Evolutionary conservation across 2,113 vertebrate species (phyloP).

Genomic region (Spea multiplicata): DNA sequence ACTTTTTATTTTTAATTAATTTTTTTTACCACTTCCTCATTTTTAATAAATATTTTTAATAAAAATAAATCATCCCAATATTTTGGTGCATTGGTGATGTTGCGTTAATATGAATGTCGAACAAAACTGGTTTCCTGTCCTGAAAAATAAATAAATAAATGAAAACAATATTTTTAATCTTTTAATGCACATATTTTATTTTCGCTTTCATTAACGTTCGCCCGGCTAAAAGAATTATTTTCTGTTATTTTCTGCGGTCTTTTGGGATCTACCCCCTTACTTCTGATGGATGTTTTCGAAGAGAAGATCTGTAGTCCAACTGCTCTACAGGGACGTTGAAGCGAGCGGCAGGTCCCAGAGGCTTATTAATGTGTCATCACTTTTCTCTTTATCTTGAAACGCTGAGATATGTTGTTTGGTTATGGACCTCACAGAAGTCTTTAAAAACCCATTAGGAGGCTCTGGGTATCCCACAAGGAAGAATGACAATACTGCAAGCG

Average conservation of each 20-base stretch:
- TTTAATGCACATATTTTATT: constrained; percentile 35
- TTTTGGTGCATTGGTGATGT: too few species aligned
- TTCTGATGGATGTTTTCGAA: constrained; percentile 45
- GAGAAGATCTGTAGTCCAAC: constrained; percentile 37
- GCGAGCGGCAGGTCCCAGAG: constrained; percentile 25
- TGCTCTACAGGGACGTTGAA: constrained; percentile 21
- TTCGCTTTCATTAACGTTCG: constrained; percentile 33
- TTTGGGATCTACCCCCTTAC: constrained; percentile 38
- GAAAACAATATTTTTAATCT: not conserved
- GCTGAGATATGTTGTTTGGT: constrained; percentile 47
- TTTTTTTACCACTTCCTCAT: too few species aligned
- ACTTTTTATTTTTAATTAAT: too few species aligned
- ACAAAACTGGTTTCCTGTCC: too few species aligned
- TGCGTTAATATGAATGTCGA: too few species aligned
- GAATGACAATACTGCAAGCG: constrained; percentile 29
- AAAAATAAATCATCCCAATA: too few species aligned
- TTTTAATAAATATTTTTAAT: too few species aligned
- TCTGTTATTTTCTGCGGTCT: constrained; percentile 16
- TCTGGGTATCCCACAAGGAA: constrained; percentile 32
- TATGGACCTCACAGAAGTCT: constrained; percentile 47
- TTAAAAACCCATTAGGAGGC: constrained; percentile 46
- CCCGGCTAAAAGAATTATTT: not conserved
- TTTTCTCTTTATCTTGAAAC: constrained; percentile 44
- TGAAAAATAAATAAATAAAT: too few species aligned
- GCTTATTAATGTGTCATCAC: constrained; percentile 41